Evolutionary conservation across 2,797 vertebrate genomes (phyloP), one percentile per base, ranked within the genome.

Genomic region (Manis javanica): DNA sequence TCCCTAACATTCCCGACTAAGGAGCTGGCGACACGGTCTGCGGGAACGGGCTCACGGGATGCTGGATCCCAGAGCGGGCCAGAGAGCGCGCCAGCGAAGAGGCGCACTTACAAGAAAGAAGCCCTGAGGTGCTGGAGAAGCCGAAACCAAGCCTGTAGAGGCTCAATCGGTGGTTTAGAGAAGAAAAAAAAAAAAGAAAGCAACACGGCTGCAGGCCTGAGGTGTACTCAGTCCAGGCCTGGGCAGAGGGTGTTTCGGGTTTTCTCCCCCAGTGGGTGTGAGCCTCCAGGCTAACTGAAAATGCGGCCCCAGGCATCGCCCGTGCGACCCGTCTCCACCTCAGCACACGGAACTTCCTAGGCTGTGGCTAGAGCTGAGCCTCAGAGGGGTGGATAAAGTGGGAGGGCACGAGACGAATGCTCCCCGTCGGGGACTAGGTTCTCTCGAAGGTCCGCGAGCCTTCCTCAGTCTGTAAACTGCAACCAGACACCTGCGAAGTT

Each of bases 191-290:
- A 9, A 31, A 46, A 55, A 49, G 23, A 69, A 63, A 18, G 24
- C 53, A 39, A 31, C 37, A 51, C 9, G 14, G 49, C 77, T 95
- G 59, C 61, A 51, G 34, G 78, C 29, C 13, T 1, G 37, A 71
- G 34, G 29, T 64, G 87, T 46, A 26, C 34, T 7, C 5, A 57
- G 81, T 86, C 21, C 61, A 49, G 74, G 78, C 92, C 75, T 46
- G 15, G 89, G 94, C 96, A 97, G 96, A 96, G 96, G 96, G 97
- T 96, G 95, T 96, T 97, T 68, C 4, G 16, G 84, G 42, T 87
- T 83, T 89, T 87, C 90, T 57, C 29, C 24, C 79, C 37, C 19
- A 4, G 66, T 19, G 77, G 51, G 23, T 77, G 55, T 71, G 92
- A 88, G 59, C 53, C 63, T 72, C 26, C 2, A 0, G n/a, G 24